A percentile compares a stretch with the other conserved stretches of the same genome.
Evolutionary conservation across 2,888 invertebrate species (phyloP).

Genomic region (Synergus japonicus): DNA sequence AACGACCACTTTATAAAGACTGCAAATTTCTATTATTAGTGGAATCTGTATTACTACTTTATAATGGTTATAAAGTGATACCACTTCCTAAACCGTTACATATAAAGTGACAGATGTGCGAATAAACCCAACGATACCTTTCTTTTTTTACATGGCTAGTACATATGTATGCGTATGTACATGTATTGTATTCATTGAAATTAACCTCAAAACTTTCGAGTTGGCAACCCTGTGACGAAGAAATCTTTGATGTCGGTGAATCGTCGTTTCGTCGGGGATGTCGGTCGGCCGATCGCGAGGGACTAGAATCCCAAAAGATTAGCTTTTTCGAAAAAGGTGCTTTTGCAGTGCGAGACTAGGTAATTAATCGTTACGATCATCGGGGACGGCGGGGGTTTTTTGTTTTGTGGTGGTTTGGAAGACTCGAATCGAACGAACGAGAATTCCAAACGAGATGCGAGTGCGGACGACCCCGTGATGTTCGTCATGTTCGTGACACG

Average conservation of each 20-base stretch:
- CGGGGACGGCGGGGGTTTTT: too few relatives aligned
- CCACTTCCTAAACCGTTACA: too few relatives aligned
- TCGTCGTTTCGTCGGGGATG: not conserved
- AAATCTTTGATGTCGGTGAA: conserved; percentile 15
- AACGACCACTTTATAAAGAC: too few relatives aligned
- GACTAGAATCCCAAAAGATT: conserved; percentile 47
- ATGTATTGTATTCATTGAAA: not conserved
- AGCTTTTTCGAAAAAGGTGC: not conserved
- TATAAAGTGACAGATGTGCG: too few relatives aligned
- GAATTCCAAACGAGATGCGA: not conserved
- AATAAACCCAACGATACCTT: too few relatives aligned
- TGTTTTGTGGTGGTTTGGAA: too few relatives aligned
- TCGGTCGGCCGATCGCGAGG: conserved; percentile 54
- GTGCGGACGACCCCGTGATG: conserved; percentile 10
- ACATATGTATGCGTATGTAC: too few relatives aligned
- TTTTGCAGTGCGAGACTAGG: not conserved
- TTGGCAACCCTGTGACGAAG: conserved; percentile 26
- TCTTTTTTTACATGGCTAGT: not conserved
- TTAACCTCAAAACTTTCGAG: conserved; percentile 27
- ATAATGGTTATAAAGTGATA: too few relatives aligned
- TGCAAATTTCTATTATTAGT: too few relatives aligned
- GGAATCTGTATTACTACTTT: too few relatives aligned
- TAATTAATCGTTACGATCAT: too few relatives aligned
- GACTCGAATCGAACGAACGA: too few relatives aligned
- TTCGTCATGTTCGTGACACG: not conserved